Evolutionary conservation across 2,113 vertebrate genomes (phyloP).

Genomic region (Sula dactylatra): DNA sequence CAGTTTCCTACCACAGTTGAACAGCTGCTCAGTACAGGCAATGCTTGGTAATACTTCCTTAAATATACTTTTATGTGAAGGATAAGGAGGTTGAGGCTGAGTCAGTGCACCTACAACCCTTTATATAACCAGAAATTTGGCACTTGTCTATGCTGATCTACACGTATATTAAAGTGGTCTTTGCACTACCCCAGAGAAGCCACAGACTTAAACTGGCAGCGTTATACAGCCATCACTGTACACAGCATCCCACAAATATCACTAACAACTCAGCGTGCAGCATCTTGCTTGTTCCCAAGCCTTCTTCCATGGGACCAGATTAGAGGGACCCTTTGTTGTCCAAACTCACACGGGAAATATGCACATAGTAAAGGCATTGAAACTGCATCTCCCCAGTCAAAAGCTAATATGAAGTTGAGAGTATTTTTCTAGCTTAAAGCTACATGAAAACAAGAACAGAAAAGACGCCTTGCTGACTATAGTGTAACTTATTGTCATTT

Average conservation of each 20-base stretch:
- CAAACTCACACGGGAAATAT: background rate
- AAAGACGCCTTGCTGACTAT: background rate
- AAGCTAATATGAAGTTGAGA: background rate
- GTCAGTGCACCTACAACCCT: background rate
- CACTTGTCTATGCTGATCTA: background rate
- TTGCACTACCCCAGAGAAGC: background rate
- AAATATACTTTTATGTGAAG: background rate
- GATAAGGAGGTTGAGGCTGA: background rate
- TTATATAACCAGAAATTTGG: background rate
- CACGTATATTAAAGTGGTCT: background rate
- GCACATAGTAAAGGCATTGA: fast-evolving
- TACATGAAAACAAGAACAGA: background rate
- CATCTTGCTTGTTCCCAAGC: fast-evolving
- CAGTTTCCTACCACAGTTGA: background rate
- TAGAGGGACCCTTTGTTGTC: fast-evolving
- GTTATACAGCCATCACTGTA: background rate
- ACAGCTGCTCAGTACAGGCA: background rate
- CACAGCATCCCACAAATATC: background rate
- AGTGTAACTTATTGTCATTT: background rate
- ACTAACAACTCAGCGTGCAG: fast-evolving
- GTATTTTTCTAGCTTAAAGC: background rate
- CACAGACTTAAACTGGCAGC: background rate
- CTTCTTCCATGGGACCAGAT: background rate
- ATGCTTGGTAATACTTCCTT: background rate
- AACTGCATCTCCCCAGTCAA: background rate